A percentile compares a stretch with the other conserved stretches of the same genome.
phyloP scores from a whole-genome alignment of 2,888 invertebrate genomes.

The Agrotis exclamationis region DNA sequence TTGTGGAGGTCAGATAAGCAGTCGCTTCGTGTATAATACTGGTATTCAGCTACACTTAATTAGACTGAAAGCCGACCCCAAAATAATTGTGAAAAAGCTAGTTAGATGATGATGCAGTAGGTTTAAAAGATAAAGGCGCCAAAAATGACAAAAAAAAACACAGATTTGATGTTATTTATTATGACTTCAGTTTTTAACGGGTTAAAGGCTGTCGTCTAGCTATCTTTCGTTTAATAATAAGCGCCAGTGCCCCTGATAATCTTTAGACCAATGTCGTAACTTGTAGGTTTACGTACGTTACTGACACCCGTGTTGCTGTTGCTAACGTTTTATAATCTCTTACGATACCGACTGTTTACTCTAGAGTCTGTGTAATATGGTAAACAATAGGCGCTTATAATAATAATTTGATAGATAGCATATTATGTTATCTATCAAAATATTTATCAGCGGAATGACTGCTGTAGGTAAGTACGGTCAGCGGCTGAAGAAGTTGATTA shows the following conservation, averaged over 20 bases:
- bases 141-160: too few species aligned
- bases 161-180: slow-evolving; percentile 15
- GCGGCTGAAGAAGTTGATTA: background rate
- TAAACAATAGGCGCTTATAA: slow-evolving; percentile 43
- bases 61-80: too few species aligned
- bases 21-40: too few species aligned
- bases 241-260: slow-evolving; percentile 47
- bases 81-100: too few species aligned
- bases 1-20: too few species aligned
- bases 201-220: slow-evolving; percentile 32
- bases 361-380: slow-evolving; percentile 23
- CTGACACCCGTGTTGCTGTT: slow-evolving; percentile 31
- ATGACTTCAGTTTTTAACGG: slow-evolving; percentile 30
- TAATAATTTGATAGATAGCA: background rate
- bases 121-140: too few species aligned
- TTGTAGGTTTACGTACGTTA: slow-evolving; percentile 28
- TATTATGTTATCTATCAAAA: slow-evolving; percentile 24
- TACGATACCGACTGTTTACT: slow-evolving; percentile 50
- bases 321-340: slow-evolving; percentile 37
- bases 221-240: slow-evolving; percentile 34
- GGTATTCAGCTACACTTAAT: too few species aligned
- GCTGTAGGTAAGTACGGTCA: slow-evolving; percentile 5
- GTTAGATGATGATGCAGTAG: too few species aligned
- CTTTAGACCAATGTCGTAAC: slow-evolving; percentile 34
- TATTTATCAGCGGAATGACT: slow-evolving; percentile 24